These are phyloP conservation scores for Turdus rufiventris DNA, from an alignment of 2,113 vertebrate species.

Conservation along the genomic window DNA sequence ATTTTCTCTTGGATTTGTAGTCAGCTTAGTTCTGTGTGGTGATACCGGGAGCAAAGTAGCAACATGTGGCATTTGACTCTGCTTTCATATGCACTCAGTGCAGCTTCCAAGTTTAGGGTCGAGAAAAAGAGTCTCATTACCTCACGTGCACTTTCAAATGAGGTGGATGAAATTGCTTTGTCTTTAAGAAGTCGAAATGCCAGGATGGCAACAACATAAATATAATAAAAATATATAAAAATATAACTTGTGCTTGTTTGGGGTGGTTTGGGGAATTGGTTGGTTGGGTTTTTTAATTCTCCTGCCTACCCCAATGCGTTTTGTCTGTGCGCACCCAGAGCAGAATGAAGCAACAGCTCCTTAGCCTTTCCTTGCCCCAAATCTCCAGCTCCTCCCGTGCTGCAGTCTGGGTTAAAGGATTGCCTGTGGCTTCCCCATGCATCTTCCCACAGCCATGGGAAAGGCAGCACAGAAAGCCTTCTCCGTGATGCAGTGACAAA, in stretches of 20 bases:
- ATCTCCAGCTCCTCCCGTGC: accelerated
- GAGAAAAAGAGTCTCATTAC: neutral
- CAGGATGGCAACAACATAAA: neutral
- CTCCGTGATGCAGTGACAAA: accelerated
- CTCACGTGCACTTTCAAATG: neutral
- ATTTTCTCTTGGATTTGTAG: neutral
- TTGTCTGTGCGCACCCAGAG: neutral
- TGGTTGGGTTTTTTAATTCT: neutral
- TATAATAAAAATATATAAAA: too few relatives aligned
- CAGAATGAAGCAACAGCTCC: neutral
- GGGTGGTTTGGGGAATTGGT: neutral
- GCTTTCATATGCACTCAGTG: neutral
- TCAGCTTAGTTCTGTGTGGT: neutral
- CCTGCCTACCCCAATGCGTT: neutral
- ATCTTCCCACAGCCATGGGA: neutral
- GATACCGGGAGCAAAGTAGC: neutral
- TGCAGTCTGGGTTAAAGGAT: neutral
- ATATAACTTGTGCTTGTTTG: neutral
- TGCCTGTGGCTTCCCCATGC: accelerated
- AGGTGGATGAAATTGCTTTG: neutral
- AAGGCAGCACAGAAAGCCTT: neutral
- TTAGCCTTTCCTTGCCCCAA: neutral
- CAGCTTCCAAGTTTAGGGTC: neutral
- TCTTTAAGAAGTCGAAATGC: neutral
- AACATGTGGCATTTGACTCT: neutral